Base-by-base conservation (phyloP, 2,888 invertebrate genomes). In the Pristionchus arcanus region DNA sequence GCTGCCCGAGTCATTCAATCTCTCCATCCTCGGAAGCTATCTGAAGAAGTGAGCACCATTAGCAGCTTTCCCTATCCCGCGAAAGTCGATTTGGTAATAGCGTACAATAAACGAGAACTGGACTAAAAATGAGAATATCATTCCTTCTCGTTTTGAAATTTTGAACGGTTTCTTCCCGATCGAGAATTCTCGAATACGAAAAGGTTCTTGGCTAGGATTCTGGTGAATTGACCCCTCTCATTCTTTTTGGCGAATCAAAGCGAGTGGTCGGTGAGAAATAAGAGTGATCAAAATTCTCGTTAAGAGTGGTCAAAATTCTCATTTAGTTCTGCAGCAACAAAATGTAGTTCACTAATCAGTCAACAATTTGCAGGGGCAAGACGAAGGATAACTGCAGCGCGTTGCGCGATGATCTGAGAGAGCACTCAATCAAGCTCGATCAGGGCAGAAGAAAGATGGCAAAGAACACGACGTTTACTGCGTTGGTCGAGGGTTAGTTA, bases 11-110 rank as follows among this genome's bases (percentile, higher is more conserved):
- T 59, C 13, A 16, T 63, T 89, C 81, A 89, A 89, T 25, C n/a
- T 71, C n/a, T 89, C 89, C 81, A 28, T 89, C 15, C 89, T 89
- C 31, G 89, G 81, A 2, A 28, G 34, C 19, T 21, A 37, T 3
- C 63, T 81, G 13, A 77, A 81, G 37, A 89, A 81, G 89, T 89
- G 81, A 89, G 89, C n/a, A 63, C 59, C 25, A 4, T 59, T 59
- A 25, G 9, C 59, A n/a, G n/a, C n/a, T n/a, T 15, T 63, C 42
- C 42, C 0, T 49, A 49, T 9, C 42, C 42, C 42, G n/a, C n/a
- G n/a, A 59, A 11, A 11, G 9, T 59, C 59, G 3, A 59, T 59
- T 19, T 19, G 13, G 19, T 19, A 13, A 19, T 59, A 59, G 3
- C 59, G 16, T 59, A 59, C 59, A 13, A 19, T 59, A 59, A 3